These are phyloP conservation scores for Penaeus vannamei DNA, from an alignment of 1,140 invertebrate species.

Conservation along the genomic window DNA sequence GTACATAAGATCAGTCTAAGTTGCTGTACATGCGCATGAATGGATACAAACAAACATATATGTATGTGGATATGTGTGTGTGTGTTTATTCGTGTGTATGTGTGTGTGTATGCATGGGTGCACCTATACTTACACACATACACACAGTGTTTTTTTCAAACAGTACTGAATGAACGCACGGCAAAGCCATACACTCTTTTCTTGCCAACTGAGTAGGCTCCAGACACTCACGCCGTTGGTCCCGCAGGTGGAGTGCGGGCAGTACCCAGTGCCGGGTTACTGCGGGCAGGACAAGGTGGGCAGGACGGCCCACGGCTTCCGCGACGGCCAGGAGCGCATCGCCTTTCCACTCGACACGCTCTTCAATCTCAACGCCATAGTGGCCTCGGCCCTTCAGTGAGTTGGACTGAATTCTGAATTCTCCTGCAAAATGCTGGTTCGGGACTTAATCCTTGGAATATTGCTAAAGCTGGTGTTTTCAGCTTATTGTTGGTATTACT, in stretches of 20 bases:
- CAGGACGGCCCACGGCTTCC: slow-evolving; percentile 48
- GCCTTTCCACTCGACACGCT: slow-evolving; percentile 54
- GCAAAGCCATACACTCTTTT: too few relatives aligned
- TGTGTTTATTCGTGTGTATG: too few relatives aligned
- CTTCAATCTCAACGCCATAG: slow-evolving; percentile 56
- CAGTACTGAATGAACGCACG: too few relatives aligned
- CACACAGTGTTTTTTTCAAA: too few relatives aligned
- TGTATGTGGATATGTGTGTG: too few relatives aligned
- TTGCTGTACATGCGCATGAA: too few relatives aligned
- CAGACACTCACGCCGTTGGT: background rate
- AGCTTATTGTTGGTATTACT: too few relatives aligned
- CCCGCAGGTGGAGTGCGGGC: slow-evolving; percentile 38
- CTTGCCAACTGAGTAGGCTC: too few relatives aligned
- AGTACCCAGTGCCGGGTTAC: slow-evolving; percentile 27
- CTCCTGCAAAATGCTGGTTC: background rate
- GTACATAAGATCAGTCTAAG: background rate
- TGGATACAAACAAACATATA: too few relatives aligned
- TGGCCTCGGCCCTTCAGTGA: slow-evolving; percentile 54
- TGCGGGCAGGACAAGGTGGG: slow-evolving; percentile 47
- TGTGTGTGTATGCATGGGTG: too few relatives aligned
- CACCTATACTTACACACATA: too few relatives aligned
- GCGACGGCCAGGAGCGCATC: slow-evolving; percentile 50
- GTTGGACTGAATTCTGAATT: background rate
- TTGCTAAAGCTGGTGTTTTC: too few relatives aligned
- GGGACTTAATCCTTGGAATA: background rate